phyloP scores from a whole-genome alignment of 2,797 vertebrate genomes.

The Eutrigla gurnardus region DNA sequence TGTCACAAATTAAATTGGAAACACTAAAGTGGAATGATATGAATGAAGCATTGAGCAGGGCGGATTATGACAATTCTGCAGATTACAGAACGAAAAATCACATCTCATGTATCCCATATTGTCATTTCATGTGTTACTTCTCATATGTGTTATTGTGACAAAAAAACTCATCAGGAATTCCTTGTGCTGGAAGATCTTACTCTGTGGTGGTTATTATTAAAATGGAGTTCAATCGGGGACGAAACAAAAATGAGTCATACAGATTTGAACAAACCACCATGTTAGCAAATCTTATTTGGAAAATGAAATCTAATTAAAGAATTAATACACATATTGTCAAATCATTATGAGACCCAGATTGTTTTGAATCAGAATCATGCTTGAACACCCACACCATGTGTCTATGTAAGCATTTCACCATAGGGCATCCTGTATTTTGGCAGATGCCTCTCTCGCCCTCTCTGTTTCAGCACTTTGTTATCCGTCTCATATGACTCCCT shows the following conservation, averaged over 20 bases:
- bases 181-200: neutral
- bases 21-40: neutral
- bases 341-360: neutral
- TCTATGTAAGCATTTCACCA: constrained; percentile 9
- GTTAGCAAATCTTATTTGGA: neutral
- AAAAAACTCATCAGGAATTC: neutral
- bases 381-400: neutral
- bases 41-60: neutral
- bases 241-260: neutral
- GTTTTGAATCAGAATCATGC: neutral
- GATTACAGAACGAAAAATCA: neutral
- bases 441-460: constrained; percentile 26
- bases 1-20: neutral
- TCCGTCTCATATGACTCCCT: constrained; percentile 44
- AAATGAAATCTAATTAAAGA: neutral
- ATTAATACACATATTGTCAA: neutral
- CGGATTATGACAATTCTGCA: neutral
- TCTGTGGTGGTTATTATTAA: too few relatives aligned
- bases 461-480: constrained; percentile 53
- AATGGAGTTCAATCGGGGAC: neutral
- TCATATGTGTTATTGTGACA: neutral
- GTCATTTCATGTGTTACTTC: neutral
- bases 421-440: constrained; percentile 22
- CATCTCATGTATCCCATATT: neutral
- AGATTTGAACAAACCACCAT: neutral